Percentiles rank a stretch among this genome's conserved stretches.
phyloP scores from a whole-genome alignment of 2,888 invertebrate species.

The Adelphocoris suturalis region DNA sequence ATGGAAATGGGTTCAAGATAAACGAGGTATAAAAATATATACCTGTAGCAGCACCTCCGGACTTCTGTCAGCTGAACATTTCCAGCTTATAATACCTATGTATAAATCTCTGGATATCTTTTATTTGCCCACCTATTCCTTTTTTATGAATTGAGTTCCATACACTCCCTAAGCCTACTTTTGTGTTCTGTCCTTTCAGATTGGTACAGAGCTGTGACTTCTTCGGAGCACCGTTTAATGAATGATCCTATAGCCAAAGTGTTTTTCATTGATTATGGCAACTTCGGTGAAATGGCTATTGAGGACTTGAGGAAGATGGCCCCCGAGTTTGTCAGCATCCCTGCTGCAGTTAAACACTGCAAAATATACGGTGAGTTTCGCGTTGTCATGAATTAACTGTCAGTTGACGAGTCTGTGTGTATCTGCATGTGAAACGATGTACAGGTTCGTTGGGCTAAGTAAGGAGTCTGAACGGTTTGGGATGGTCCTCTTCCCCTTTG shows the following conservation, averaged over 20 bases:
- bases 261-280: constrained; percentile 78
- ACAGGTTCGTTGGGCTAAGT: no score
- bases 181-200: constrained; percentile 41
- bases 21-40: no score
- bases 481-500: no score
- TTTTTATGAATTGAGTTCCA: no score
- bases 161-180: neutral
- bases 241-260: constrained; percentile 72
- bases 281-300: constrained; percentile 76
- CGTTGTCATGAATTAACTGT: neutral
- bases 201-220: constrained; percentile 78
- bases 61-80: no score
- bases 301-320: constrained; percentile 77
- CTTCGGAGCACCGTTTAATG: neutral
- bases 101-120: no score
- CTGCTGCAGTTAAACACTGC: constrained; percentile 70
- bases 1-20: no score
- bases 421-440: neutral
- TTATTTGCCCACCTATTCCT: no score
- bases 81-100: no score
- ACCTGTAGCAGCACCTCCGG: no score
- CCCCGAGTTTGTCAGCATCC: constrained; percentile 77
- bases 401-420: no score
- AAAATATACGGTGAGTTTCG: constrained; percentile 68
- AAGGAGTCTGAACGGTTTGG: no score